Percentiles rank a stretch among this genome's conserved stretches.
These are phyloP conservation scores for Philereme vetulata DNA, from an alignment of 2,888 invertebrate genomes.

Conservation along the genomic window DNA sequence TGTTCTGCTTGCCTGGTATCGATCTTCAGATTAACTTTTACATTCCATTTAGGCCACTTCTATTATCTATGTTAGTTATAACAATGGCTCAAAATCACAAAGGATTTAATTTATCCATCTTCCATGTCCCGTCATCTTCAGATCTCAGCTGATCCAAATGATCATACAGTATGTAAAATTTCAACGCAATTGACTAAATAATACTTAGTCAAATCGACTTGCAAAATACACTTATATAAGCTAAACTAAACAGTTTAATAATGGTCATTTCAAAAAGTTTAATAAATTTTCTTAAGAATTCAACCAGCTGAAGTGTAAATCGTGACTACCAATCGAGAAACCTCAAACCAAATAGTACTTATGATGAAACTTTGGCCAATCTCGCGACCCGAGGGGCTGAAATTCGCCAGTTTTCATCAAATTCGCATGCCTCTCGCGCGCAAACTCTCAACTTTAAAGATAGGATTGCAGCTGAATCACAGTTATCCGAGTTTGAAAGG, in stretches of 20 bases:
- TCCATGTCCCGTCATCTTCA: no score
- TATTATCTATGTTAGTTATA: neutral
- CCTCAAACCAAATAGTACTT: slow-evolving; percentile 16
- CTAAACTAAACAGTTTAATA: neutral
- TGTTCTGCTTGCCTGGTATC: slow-evolving; percentile 64
- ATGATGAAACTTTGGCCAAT: slow-evolving; percentile 22
- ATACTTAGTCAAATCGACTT: no score
- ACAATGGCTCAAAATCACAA: neutral
- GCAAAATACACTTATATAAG: no score
- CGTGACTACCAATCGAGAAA: slow-evolving; percentile 21
- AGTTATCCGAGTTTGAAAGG: slow-evolving; percentile 33
- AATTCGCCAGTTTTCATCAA: slow-evolving; percentile 17
- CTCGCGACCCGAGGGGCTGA: slow-evolving; percentile 11
- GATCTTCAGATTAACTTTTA: slow-evolving; percentile 46
- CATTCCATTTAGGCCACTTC: neutral
- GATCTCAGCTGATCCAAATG: no score
- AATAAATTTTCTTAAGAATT: neutral
- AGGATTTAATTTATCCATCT: no score
- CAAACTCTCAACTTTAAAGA: slow-evolving; percentile 25
- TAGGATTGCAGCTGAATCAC: slow-evolving; percentile 37
- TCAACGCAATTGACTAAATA: no score
- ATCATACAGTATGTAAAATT: no score
- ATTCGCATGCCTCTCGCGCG: slow-evolving; percentile 29
- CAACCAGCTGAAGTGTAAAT: slow-evolving; percentile 15
- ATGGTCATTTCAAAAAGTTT: slow-evolving; percentile 1